These are phyloP conservation scores for Acanthococcus lagerstroemiae DNA, from an alignment of 2,888 invertebrate genomes.

Conservation along the genomic window DNA sequence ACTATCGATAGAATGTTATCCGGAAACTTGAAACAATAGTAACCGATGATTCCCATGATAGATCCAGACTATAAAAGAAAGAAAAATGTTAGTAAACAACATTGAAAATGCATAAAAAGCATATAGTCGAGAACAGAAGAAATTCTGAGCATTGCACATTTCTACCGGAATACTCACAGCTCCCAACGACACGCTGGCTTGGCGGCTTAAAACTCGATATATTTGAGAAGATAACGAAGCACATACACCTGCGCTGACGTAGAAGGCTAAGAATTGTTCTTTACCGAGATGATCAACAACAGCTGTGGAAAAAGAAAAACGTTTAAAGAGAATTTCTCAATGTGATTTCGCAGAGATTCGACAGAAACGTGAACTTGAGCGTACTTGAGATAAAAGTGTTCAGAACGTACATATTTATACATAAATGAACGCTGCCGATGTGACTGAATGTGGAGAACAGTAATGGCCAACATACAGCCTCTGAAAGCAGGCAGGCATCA, in stretches of 20 bases:
- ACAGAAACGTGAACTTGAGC: neutral
- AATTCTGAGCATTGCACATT: no score
- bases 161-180: constrained; percentile 72
- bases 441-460: constrained; percentile 18
- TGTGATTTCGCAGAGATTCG: no score
- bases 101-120: no score
- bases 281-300: constrained; percentile 67
- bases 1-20: constrained; percentile 79
- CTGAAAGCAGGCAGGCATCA: neutral
- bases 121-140: no score
- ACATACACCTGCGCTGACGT: constrained; percentile 76
- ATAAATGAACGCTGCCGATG: neutral
- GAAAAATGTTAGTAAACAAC: neutral
- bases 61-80: constrained; percentile 70
- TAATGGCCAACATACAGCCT: constrained; percentile 12
- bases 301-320: constrained; percentile 43
- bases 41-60: constrained; percentile 79
- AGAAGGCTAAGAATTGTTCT: constrained; percentile 86
- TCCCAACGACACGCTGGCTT: constrained; percentile 73
- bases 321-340: neutral
- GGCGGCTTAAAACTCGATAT: constrained; percentile 60
- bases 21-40: constrained; percentile 78
- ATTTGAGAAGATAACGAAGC: constrained; percentile 76
- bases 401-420: constrained; percentile 18
- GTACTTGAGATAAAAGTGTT: constrained; percentile 19